Evolutionary conservation across 2,888 invertebrate species (phyloP), one percentile per base, ranked within the genome.

Genomic region (Sympetrum striolatum): DNA sequence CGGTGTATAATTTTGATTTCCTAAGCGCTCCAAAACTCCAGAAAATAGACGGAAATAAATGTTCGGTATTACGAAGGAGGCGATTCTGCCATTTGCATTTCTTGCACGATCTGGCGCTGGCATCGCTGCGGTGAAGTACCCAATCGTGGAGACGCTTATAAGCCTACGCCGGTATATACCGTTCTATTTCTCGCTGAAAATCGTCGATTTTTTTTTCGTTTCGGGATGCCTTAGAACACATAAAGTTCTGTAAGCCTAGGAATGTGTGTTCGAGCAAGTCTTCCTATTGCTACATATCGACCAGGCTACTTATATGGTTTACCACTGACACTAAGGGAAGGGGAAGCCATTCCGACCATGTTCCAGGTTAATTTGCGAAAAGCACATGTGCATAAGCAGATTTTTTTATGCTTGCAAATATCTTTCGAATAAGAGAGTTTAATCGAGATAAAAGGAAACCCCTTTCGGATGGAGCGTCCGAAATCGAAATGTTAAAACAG

Each of bases 211-310:
- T 86, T 58, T 60, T 60, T 86, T 60, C n/a, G 37, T 35, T 37
- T 86, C 86, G 64, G n/a, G 86, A 60, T 86, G n/a, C 86, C 86
- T 37, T 86, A 64, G 86, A 60, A 86, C 60, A 60, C 60, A 60
- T 64, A 14, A 86, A 31, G 22, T 60, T 60, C 60, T 37, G 64
- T 37, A 60, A 60, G 37, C 37, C 64, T 35, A 22, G 86, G 60
- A 58, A 86, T 86, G 60, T 86, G 58, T 39, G 60, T 37, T n/a
- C 37, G 22, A 86, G 86, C 86, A 60, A 86, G 86, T 86, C 86
- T 86, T 86, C 86, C 64, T 86, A 86, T 86, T 86, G 86, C 86
- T 86, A 86, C 60, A 64, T 60, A 86, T 86, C 86, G 86, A 86
- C 86, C 86, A 58, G 37, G 60, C 58, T 86, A 86, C 86, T 86